Conservation (phyloP, 2,797 vertebrate species). For the Enteromius thamalakanensis region DNA sequence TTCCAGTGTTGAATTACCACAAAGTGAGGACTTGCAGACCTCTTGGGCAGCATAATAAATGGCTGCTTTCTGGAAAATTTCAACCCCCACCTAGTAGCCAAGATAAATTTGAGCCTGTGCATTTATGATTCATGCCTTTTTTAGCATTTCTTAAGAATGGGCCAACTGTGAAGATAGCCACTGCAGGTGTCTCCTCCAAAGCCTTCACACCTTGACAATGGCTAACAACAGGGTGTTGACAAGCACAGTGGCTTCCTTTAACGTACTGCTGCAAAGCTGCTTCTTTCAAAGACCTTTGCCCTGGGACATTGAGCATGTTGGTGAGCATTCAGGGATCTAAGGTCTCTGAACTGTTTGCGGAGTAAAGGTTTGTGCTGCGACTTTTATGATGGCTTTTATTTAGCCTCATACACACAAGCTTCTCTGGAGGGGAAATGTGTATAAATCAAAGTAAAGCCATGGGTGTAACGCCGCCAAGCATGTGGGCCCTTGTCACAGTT, state of each 20-base stretch:
- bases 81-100: conserved; percentile 6
- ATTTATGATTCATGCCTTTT: conserved; percentile 70
- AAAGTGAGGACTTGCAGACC: conserved; percentile 7
- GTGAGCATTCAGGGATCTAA: conserved; percentile 26
- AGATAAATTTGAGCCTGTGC: conserved; percentile 24
- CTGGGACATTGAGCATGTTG: conserved; percentile 59
- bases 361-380: conserved; percentile 2
- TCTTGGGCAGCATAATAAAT: neutral
- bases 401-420: conserved; percentile 1
- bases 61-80: conserved; percentile 21
- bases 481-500: conserved; percentile 47
- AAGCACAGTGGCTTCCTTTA: conserved; percentile 76
- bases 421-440: conserved; percentile 9
- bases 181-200: conserved; percentile 81
- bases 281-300: conserved; percentile 67
- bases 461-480: conserved; percentile 22
- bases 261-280: conserved; percentile 75
- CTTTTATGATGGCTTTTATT: conserved; percentile 36
- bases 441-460: conserved; percentile 31
- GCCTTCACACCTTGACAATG: conserved; percentile 81
- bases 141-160: conserved; percentile 71
- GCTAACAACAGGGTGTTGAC: conserved; percentile 76
- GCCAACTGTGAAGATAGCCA: conserved; percentile 74
- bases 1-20: conserved; percentile 20
- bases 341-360: neutral